phyloP scores from a whole-genome alignment of 2,888 invertebrate species.

The Latrodectus hesperus region DNA sequence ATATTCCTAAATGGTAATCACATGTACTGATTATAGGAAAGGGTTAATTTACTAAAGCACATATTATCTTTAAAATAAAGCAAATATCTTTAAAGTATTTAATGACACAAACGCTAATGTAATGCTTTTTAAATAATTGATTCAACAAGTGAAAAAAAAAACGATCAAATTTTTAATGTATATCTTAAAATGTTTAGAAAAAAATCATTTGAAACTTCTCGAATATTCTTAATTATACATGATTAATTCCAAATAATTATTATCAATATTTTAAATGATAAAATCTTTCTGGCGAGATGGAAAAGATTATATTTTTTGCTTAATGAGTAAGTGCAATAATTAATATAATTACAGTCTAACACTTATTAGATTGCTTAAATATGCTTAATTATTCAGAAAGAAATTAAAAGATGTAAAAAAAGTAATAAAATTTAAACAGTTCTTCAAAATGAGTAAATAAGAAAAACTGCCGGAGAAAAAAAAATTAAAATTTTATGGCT shows the following conservation, averaged over 20 bases:
- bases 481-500: slow-evolving; percentile 33
- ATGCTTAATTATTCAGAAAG: slow-evolving; percentile 41
- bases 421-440: slow-evolving; percentile 41
- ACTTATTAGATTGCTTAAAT: slow-evolving; percentile 21
- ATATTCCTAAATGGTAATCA: no score
- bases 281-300: not conserved
- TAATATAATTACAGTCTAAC: slow-evolving; percentile 37
- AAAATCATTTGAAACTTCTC: not conserved
- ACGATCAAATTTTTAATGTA: no score
- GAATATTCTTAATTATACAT: not conserved
- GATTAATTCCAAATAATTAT: not conserved
- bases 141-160: no score
- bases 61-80: no score
- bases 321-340: slow-evolving; percentile 22
- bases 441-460: slow-evolving; percentile 42
- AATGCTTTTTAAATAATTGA: no score
- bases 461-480: slow-evolving; percentile 5
- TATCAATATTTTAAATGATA: not conserved
- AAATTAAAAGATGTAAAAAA: slow-evolving; percentile 28
- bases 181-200: no score
- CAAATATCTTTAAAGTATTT: no score
- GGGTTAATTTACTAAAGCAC: no score
- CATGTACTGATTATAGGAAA: no score
- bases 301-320: not conserved
- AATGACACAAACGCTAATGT: no score